phyloP scores from a whole-genome alignment of 30 jellyfish, hydroid and myxozoan genomes.

The Sanderia malayensis region DNA sequence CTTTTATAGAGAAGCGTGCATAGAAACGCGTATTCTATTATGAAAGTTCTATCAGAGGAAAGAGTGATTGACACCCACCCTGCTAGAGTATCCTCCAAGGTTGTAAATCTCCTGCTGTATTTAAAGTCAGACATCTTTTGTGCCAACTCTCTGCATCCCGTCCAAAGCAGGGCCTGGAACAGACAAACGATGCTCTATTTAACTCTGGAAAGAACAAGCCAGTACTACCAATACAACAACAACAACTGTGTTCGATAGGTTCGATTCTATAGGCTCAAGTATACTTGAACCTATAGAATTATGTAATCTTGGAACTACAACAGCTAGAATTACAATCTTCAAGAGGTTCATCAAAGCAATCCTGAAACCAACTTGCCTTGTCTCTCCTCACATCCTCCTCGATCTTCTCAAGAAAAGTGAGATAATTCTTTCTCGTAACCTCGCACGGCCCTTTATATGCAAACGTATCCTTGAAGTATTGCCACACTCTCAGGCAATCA shows the following conservation, averaged over 20 bases:
- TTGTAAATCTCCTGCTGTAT: conserved; percentile 73
- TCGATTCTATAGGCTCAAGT: too few species aligned
- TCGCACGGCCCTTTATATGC: conserved; percentile 92
- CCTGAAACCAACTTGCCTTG: too few species aligned
- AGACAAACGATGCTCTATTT: too few species aligned
- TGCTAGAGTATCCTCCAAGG: conserved; percentile 94
- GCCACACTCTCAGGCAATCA: conserved; percentile 81
- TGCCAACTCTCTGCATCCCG: conserved; percentile 96
- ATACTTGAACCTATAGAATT: not conserved
- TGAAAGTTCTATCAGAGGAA: too few species aligned
- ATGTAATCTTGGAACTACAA: not conserved
- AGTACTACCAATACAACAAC: too few species aligned
- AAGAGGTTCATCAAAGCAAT: too few species aligned
- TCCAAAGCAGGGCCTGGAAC: conserved; percentile 93
- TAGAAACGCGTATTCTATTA: too few species aligned
- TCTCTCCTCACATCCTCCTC: conserved; percentile 86
- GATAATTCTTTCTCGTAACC: conserved; percentile 60
- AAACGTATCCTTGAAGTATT: conserved; percentile 66
- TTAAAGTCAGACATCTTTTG: conserved; percentile 87
- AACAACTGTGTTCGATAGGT: too few species aligned
- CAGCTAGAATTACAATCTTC: not conserved
- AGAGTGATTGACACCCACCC: too few species aligned
- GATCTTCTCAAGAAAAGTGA: conserved; percentile 52
- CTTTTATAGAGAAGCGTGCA: too few species aligned
- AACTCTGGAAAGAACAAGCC: too few species aligned